phyloP scores from a whole-genome alignment of 1,140 invertebrate genomes.

The Dendroctonus ponderosae region DNA sequence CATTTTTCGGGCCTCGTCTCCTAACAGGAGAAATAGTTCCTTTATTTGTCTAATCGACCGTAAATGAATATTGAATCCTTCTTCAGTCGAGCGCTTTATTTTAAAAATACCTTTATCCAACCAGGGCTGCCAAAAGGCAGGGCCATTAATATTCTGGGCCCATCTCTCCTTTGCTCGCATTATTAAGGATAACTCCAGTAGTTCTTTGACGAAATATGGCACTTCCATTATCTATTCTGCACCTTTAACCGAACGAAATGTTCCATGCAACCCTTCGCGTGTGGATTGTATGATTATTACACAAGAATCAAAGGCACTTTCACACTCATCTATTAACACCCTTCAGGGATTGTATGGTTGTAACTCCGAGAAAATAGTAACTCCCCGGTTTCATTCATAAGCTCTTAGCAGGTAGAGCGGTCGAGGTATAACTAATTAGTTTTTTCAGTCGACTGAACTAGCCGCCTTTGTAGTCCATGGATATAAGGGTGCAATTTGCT shows the following conservation, averaged over 20 bases:
- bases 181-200: conserved; percentile 38
- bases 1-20: too few species aligned
- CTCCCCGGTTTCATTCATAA: conserved; percentile 46
- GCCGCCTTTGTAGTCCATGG: conserved; percentile 18
- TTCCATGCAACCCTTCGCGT: too few species aligned
- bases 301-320: conserved; percentile 27
- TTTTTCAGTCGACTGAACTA: conserved; percentile 36
- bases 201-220: conserved; percentile 39
- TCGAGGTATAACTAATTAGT: conserved; percentile 48
- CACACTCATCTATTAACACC: conserved; percentile 28
- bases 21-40: background rate
- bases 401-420: conserved; percentile 44
- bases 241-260: too few species aligned
- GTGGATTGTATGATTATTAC: background rate
- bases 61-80: too few species aligned
- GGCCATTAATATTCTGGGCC: conserved; percentile 2
- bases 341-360: conserved; percentile 33
- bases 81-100: background rate
- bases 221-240: conserved; percentile 38
- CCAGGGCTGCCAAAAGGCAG: conserved; percentile 47
- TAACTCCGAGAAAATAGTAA: conserved; percentile 42
- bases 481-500: conserved; percentile 37
- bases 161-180: conserved; percentile 34
- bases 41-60: too few species aligned
- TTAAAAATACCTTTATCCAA: conserved; percentile 40